Percentiles rank a stretch among this genome's conserved stretches.
phyloP scores from a whole-genome alignment of 2,888 invertebrate species.

The Barypeithes pellucidus region DNA sequence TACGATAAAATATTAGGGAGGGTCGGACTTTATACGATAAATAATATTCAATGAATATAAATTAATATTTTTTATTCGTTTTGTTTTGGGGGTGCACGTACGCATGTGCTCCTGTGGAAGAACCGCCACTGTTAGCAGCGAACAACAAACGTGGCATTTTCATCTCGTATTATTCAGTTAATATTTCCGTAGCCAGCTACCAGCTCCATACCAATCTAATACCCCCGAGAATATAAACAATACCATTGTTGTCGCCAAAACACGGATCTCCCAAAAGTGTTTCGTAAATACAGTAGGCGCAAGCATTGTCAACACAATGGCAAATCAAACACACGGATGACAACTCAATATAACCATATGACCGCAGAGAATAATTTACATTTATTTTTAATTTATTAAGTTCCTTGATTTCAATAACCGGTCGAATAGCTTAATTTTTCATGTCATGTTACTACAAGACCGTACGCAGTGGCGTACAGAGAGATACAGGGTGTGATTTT shows the following conservation, averaged over 20 bases:
- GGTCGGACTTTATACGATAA: no score
- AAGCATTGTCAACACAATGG: conserved; percentile 51
- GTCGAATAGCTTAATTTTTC: conserved; percentile 16
- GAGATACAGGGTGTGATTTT: no score
- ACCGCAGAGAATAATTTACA: conserved; percentile 23
- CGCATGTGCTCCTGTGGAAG: no score
- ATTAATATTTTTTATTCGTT: no score
- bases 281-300: conserved; percentile 52
- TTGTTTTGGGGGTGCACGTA: no score
- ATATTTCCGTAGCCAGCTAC: conserved; percentile 6
- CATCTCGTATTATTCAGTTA: neutral
- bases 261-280: conserved; percentile 47
- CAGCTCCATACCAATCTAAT: neutral
- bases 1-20: no score
- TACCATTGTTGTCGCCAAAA: conserved; percentile 43
- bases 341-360: conserved; percentile 45
- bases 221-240: conserved; percentile 42
- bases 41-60: no score
- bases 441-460: conserved; percentile 22
- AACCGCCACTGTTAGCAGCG: no score
- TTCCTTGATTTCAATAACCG: conserved; percentile 23
- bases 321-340: conserved; percentile 45
- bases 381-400: conserved; percentile 41
- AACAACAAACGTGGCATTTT: no score
- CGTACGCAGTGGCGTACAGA: no score